A percentile compares a stretch with the other conserved stretches of the same genome.
These are phyloP conservation scores for Sisor rabdophorus DNA, from an alignment of 2,113 vertebrate genomes.

Conservation along the genomic window DNA sequence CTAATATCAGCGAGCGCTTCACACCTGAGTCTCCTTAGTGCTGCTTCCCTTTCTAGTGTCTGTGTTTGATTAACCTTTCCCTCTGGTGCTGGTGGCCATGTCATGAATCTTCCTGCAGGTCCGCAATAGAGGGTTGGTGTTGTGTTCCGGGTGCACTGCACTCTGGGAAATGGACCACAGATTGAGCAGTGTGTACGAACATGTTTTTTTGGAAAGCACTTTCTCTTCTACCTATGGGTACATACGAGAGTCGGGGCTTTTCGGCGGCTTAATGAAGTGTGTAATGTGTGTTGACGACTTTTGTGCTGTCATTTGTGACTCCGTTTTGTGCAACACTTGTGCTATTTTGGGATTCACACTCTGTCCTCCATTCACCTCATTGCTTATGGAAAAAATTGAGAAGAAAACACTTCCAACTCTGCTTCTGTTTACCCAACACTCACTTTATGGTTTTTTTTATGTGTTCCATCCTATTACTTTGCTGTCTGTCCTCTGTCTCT, in stretches of 20 bases:
- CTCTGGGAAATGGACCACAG: neutral
- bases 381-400: neutral
- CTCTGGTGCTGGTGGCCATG: neutral
- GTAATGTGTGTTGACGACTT: conserved; percentile 14
- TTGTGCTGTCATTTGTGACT: neutral
- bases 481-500: neutral
- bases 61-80: conserved; percentile 23
- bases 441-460: neutral
- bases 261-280: conserved; percentile 37
- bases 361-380: neutral
- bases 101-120: conserved; percentile 1
- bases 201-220: neutral
- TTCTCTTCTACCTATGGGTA: neutral
- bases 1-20: neutral
- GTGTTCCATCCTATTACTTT: neutral
- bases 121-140: no score
- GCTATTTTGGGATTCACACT: conserved; percentile 3
- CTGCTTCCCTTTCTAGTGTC: neutral
- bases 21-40: neutral
- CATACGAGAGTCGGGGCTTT: neutral
- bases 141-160: neutral
- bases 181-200: neutral
- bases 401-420: conserved; percentile 5
- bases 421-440: neutral
- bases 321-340: neutral